Conservation (phyloP, 2,888 invertebrate species). For the Chymomyza fuscimana region DNA sequence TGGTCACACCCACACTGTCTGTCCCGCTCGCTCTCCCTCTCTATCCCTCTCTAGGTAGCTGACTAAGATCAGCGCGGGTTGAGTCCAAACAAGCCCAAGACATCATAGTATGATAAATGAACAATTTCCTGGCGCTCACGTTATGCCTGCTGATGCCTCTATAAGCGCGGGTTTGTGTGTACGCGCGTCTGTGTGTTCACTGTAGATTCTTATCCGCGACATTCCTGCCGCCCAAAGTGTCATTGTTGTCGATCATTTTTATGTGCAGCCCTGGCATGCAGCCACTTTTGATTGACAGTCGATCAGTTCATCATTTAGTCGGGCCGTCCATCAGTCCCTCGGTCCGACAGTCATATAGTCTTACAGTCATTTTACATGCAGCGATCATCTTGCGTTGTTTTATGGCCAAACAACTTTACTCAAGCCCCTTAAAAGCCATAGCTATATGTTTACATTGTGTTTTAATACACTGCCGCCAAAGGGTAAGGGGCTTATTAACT, state of each 20-base stretch:
- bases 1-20: constrained; percentile 55
- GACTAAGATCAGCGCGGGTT: background rate
- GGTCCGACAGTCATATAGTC: too few relatives aligned
- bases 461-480: too few relatives aligned
- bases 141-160: background rate
- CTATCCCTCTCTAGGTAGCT: background rate
- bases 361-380: constrained; percentile 38
- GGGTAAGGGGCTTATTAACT: too few relatives aligned
- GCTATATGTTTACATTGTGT: too few relatives aligned
- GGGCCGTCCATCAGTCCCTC: too few relatives aligned
- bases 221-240: constrained; percentile 73
- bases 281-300: constrained; percentile 61
- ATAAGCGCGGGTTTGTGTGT: constrained; percentile 18
- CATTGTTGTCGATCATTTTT: constrained; percentile 73
- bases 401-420: constrained; percentile 54
- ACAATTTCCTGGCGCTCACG: constrained; percentile 47
- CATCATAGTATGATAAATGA: constrained; percentile 58
- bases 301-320: constrained; percentile 17
- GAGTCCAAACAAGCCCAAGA: background rate
- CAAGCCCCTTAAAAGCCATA: constrained; percentile 48
- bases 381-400: constrained; percentile 54
- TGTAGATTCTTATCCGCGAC: constrained; percentile 65
- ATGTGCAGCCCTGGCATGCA: constrained; percentile 38
- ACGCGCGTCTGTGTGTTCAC: constrained; percentile 22
- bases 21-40: background rate